phyloP scores from a whole-genome alignment of 1,140 invertebrate genomes.

The Thaumetopoea pityocampa region DNA sequence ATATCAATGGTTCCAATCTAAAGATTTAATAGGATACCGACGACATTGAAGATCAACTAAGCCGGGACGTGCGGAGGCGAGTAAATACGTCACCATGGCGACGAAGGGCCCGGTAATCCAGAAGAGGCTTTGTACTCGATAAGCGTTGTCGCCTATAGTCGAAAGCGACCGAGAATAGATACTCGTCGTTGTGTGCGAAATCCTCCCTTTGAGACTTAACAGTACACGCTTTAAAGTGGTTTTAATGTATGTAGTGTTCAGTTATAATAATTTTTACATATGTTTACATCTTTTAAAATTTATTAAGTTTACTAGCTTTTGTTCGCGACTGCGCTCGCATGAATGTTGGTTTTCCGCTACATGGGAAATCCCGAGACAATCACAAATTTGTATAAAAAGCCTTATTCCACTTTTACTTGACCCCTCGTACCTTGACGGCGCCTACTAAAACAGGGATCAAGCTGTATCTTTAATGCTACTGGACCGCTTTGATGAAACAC shows the following conservation, averaged over 20 bases:
- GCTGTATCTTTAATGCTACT: too few relatives aligned
- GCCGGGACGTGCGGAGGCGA: conserved; percentile 46
- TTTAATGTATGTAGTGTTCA: conserved; percentile 4
- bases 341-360: too few relatives aligned
- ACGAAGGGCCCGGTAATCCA: conserved; percentile 66
- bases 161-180: conserved; percentile 35
- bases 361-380: too few relatives aligned
- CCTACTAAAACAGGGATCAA: too few relatives aligned
- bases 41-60: conserved; percentile 59
- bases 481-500: too few relatives aligned
- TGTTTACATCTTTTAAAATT: neutral
- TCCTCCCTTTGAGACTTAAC: conserved; percentile 12
- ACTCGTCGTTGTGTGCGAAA: conserved; percentile 26
- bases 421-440: too few relatives aligned
- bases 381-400: too few relatives aligned
- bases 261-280: neutral
- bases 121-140: conserved; percentile 64
- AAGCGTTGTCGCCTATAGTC: conserved; percentile 56
- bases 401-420: too few relatives aligned
- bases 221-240: neutral
- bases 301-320: too few relatives aligned
- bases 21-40: conserved; percentile 60
- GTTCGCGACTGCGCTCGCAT: too few relatives aligned
- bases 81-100: conserved; percentile 60
- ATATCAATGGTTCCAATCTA: conserved; percentile 40